Base-by-base conservation (phyloP, 2,888 invertebrate genomes). In the Microdon myrmicae region DNA sequence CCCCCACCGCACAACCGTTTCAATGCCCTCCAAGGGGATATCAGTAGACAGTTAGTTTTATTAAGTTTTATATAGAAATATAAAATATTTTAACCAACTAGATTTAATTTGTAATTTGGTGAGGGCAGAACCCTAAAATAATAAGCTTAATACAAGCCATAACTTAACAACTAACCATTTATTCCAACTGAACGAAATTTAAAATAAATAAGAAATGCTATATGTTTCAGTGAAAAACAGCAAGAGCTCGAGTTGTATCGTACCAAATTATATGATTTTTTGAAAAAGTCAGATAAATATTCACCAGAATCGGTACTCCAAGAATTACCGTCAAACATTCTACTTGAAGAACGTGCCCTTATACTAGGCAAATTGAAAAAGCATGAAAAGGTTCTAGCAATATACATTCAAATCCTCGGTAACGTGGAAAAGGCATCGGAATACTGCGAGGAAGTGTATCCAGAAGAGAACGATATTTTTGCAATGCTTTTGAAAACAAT, bases 291-390 rank as follows among this genome's bases (percentile, higher is more conserved):
- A 0, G 80, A 83, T 6, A 81, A 87, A 74, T 97, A 96, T 73
- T 89, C 89, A 0, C 90, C 96, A 0, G 95, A 96, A 77, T 87
- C 89, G 35, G 90, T 96, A 1, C 82, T 96, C 14, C 83, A 90
- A 13, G 90, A 92, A 74, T 94, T 97, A 70, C 96, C 96, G 0
- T 86, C 86, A 28, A 89, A 95, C 71, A 83, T 85, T 53, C 82
- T 98, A 71, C 88, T 92, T 73, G 96, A 97, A 76, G 98, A 98
- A 78, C 84, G 96, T 58, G 97, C 98, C 0, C 84, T 98, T n/a
- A 89, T 99, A 59, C 82, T 97, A 28, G 97, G 96, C 0, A 89
- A 92, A 70, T 82, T 97, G 14, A 94, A 93, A 1, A 76, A 90
- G 66, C 97, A 99, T 76, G 93, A 96, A 73, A 91, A 96, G 75